Conservation (phyloP, 2,888 invertebrate species). For the Hypsopygia costalis region DNA sequence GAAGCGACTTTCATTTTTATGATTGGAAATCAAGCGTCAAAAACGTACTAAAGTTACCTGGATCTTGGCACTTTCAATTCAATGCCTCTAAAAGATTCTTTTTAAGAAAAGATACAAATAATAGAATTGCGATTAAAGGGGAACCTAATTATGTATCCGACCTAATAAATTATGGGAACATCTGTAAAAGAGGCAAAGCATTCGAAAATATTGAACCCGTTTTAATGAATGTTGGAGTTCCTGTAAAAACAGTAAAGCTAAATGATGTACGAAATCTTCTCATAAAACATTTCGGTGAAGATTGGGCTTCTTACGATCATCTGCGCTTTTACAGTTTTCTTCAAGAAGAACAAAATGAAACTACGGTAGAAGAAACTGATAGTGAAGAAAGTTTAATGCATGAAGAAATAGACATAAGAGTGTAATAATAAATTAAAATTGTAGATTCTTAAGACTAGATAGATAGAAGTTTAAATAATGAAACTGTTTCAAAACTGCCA, state of each 20-base stretch:
- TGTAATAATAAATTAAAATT: too few relatives aligned
- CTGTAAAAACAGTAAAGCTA: conserved; percentile 11
- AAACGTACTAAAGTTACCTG: background rate
- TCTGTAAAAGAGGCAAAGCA: conserved; percentile 19
- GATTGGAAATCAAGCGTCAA: background rate
- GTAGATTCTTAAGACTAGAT: too few relatives aligned
- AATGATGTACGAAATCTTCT: conserved; percentile 9
- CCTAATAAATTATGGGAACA: conserved; percentile 14
- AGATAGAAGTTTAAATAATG: too few relatives aligned
- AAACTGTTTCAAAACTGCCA: too few relatives aligned
- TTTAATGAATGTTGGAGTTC: conserved; percentile 8
- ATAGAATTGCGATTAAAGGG: conserved; percentile 15
- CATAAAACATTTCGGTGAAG: background rate
- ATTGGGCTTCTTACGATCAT: too few relatives aligned
- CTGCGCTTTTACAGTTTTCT: too few relatives aligned
- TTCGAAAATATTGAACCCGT: conserved; percentile 15
- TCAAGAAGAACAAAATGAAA: too few relatives aligned
- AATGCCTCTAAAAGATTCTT: background rate
- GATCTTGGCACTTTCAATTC: background rate
- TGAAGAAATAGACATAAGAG: too few relatives aligned
- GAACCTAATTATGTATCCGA: conserved; percentile 13
- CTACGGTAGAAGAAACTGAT: too few relatives aligned
- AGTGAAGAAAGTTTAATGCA: too few relatives aligned
- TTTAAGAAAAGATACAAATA: background rate
- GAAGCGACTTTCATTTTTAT: background rate